A percentile compares a stretch with the other conserved stretches of the same genome.
phyloP scores from a whole-genome alignment of 2,797 vertebrate genomes.

The Pseudotriccus pelzelni region DNA sequence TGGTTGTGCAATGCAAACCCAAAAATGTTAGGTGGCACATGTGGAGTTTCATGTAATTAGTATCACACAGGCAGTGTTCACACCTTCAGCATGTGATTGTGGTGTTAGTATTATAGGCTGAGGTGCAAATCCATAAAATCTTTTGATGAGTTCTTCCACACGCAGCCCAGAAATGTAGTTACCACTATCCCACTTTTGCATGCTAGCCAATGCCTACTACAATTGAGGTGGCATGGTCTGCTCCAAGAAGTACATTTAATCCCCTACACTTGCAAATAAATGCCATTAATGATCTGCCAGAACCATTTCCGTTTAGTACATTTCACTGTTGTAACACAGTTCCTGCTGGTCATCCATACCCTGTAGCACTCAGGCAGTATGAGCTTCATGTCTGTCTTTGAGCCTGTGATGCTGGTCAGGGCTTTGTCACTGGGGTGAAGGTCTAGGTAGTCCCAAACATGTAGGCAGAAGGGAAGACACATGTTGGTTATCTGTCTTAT shows the following conservation, averaged over 20 bases:
- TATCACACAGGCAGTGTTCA: not conserved
- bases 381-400: not conserved
- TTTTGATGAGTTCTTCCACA: not conserved
- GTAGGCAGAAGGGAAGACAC: not conserved
- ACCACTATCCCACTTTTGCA: not conserved
- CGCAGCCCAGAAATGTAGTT: not conserved
- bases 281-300: not conserved
- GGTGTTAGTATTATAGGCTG: not conserved
- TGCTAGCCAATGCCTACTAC: not conserved
- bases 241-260: not conserved
- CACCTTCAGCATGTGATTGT: not conserved
- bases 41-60: not conserved
- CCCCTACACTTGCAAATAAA: not conserved
- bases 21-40: not conserved
- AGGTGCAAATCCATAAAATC: not conserved
- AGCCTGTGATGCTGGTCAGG: not conserved
- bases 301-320: not conserved
- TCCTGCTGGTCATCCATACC: not conserved
- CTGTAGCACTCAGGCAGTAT: not conserved
- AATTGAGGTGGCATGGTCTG: not conserved
- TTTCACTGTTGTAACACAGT: not conserved
- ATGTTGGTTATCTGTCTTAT: not conserved
- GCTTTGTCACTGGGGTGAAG: fast-evolving
- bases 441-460: not conserved
- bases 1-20: not conserved